A percentile compares a stretch with the other conserved stretches of the same genome.
phyloP scores from a whole-genome alignment of 2,888 invertebrate genomes.

The Meloe dianella region DNA sequence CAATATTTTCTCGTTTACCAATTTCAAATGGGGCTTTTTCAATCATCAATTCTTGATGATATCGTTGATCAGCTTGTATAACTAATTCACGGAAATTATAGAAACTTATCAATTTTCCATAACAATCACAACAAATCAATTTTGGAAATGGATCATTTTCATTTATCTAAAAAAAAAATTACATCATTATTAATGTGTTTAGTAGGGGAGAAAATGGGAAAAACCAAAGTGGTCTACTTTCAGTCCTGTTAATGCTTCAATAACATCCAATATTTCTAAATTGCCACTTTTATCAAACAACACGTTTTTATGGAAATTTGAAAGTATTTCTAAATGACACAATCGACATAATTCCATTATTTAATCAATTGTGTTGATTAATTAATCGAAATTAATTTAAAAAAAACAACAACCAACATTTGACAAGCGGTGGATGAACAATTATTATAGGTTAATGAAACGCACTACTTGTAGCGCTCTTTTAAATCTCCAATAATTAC shows the following conservation, averaged over 20 bases:
- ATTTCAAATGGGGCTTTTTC: neutral
- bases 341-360: slow-evolving; percentile 1
- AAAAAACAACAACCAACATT: neutral
- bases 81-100: neutral
- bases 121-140: neutral
- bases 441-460: neutral
- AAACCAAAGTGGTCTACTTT: neutral
- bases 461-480: neutral
- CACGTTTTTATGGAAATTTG: neutral
- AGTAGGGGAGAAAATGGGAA: neutral
- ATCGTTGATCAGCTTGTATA: neutral
- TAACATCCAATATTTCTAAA: neutral
- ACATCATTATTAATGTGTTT: no score
- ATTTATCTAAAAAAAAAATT: neutral
- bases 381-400: neutral
- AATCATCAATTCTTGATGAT: neutral
- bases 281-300: neutral
- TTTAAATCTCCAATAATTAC: no score
- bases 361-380: neutral
- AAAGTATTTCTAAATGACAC: neutral
- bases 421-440: neutral
- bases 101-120: neutral
- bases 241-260: neutral
- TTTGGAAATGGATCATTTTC: slow-evolving; percentile 1
- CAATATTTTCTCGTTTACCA: neutral